These are phyloP conservation scores for Turnix velox DNA, from an alignment of 2,113 vertebrate genomes.

Conservation along the genomic window DNA sequence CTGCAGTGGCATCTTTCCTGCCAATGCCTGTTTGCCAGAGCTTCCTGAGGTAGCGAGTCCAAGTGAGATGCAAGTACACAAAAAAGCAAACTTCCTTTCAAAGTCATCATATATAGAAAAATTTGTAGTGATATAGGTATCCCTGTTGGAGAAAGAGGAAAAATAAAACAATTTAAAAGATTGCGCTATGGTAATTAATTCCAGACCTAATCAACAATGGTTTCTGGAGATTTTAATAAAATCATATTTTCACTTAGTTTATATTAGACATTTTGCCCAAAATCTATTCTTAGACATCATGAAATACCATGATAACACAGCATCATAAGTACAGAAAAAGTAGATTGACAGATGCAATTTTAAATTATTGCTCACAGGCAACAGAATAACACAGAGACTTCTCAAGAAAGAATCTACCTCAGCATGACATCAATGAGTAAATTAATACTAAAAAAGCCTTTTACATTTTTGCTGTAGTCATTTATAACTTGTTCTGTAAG, in stretches of 20 bases:
- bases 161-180: not conserved
- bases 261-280: not conserved
- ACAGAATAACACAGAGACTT: not conserved
- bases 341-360: not conserved
- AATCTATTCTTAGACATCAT: not conserved
- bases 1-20: not conserved
- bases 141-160: not conserved
- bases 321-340: not conserved
- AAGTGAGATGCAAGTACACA: not conserved
- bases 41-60: not conserved
- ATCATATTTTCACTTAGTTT: not conserved
- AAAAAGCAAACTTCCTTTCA: not conserved
- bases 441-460: not conserved
- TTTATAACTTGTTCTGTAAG: not conserved
- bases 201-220: not conserved
- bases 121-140: not conserved
- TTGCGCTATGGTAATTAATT: not conserved
- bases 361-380: not conserved
- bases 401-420: not conserved
- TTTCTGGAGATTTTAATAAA: not conserved
- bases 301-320: not conserved
- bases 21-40: not conserved
- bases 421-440: not conserved
- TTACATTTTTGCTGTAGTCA: not conserved
- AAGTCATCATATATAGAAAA: not conserved